Base-by-base conservation (phyloP, 1,140 invertebrate species). In the Myzus persicae region DNA sequence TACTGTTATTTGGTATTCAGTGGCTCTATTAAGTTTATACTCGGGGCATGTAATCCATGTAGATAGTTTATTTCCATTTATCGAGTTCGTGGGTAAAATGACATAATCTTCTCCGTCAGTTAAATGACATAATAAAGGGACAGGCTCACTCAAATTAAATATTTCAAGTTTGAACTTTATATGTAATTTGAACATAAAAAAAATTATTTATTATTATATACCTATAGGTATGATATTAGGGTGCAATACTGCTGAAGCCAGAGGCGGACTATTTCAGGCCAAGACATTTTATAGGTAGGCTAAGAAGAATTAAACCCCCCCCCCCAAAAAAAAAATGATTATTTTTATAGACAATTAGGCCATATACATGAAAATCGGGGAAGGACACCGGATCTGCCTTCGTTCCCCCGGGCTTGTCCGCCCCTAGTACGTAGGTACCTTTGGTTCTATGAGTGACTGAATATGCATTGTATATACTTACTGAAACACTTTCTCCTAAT, bases 51-150 rank as follows among this genome's bases (percentile, higher is more conserved):
- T 84, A 24, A 93, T 85, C 91, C 76, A 93, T 31, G 91, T 85
- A 24, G 91, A 93, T 51, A 93, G 81, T 93, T 85, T 93, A 85
- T 93, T 93, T 31, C 91, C 91, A 36, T 40, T 85, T 14, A 93
- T 93, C 2, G 91, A 93, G 36, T 85, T 93, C 42, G 91, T 93
- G 42, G 91, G 91, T 51, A 93, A 93, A 93, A 93, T 54, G 7
- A 93, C 51, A 51, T 93, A 84, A 85, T 93, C 91, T 51, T 93
- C 91, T 9, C 81, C 81, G 3, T 93, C 91, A n/a, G 91, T 84
- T 26, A 93, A 85, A 51, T 93, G 24, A 22, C 91, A 93, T 26
- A 93, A 22, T 51, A 93, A 93, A 40, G 91, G 76, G 22, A 93
- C 91, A 40, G 91, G 91, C 14, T 93, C 91, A 1, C 36, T 85